Evolutionary conservation across 1,140 invertebrate genomes (phyloP).

Genomic region (Maniola jurtina): DNA sequence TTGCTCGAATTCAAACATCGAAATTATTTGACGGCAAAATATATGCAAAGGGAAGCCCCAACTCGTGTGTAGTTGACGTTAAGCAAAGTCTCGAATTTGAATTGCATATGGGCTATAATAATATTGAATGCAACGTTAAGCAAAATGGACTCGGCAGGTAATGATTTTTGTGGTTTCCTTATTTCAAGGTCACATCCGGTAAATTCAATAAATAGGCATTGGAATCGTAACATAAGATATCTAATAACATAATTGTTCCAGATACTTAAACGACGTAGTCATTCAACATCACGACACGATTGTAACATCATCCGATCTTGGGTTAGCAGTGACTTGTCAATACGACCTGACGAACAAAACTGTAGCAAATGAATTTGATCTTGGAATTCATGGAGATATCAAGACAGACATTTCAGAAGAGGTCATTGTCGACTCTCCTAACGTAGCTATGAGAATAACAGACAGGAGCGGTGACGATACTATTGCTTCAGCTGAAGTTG

Average conservation of each 20-base stretch:
- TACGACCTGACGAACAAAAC: slow-evolving; percentile 96
- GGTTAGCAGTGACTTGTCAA: slow-evolving; percentile 94
- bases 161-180: slow-evolving; percentile 11
- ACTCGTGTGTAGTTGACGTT: slow-evolving; percentile 93
- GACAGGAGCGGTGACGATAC: slow-evolving; percentile 89
- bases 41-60: slow-evolving; percentile 94
- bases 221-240: background rate
- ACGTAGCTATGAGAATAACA: slow-evolving; percentile 97
- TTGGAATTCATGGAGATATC: slow-evolving; percentile 92
- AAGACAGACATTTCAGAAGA: slow-evolving; percentile 88
- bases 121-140: slow-evolving; percentile 93
- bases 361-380: slow-evolving; percentile 93
- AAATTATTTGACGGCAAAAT: slow-evolving; percentile 96
- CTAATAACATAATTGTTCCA: slow-evolving; percentile 37
- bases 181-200: no score
- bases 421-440: slow-evolving; percentile 94
- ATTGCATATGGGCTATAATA: slow-evolving; percentile 93
- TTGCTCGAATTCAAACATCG: slow-evolving; percentile 93
- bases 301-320: slow-evolving; percentile 95
- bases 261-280: slow-evolving; percentile 92
- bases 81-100: slow-evolving; percentile 92
- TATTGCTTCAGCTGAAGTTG: slow-evolving; percentile 90
- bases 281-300: slow-evolving; percentile 97
- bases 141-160: slow-evolving; percentile 89
- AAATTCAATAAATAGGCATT: no score